phyloP scores from a whole-genome alignment of 2,113 vertebrate species.

The Cepphus grylle region DNA sequence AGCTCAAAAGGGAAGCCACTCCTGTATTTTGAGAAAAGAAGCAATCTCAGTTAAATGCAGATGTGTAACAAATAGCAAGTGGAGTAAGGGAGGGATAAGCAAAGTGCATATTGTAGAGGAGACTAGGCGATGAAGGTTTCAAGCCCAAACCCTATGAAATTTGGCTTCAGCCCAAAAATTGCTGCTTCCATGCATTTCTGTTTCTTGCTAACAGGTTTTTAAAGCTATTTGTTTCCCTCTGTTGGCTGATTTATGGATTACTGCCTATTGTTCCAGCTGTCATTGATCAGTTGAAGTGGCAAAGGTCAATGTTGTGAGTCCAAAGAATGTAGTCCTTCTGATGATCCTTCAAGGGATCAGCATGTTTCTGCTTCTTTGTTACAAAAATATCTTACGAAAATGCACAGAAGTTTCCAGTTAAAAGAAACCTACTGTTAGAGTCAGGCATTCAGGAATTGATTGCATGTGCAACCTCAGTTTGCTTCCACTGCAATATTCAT shows the following conservation, averaged over 20 bases:
- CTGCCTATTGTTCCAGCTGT: not conserved
- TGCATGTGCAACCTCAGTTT: constrained; percentile 45
- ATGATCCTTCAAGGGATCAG: not conserved
- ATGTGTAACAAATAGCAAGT: not conserved
- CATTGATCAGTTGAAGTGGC: not conserved
- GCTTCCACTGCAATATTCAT: constrained; percentile 12
- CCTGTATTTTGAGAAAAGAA: not conserved
- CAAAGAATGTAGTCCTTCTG: not conserved
- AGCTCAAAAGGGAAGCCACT: not conserved
- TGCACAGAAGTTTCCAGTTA: not conserved
- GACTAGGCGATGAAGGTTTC: not conserved
- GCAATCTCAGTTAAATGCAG: not conserved
- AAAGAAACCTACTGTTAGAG: not conserved
- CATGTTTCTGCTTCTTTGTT: not conserved
- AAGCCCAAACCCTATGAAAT: not conserved
- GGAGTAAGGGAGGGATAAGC: not conserved
- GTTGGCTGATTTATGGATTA: not conserved
- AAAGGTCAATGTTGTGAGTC: not conserved
- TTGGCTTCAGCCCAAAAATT: not conserved
- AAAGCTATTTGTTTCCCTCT: not conserved
- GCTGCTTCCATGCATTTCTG: not conserved
- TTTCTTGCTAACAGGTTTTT: not conserved
- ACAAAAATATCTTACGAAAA: not conserved
- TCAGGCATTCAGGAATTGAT: not conserved
- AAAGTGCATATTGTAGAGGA: not conserved